Base-by-base conservation (phyloP, 2,113 vertebrate species). In the Cairina moschata region DNA sequence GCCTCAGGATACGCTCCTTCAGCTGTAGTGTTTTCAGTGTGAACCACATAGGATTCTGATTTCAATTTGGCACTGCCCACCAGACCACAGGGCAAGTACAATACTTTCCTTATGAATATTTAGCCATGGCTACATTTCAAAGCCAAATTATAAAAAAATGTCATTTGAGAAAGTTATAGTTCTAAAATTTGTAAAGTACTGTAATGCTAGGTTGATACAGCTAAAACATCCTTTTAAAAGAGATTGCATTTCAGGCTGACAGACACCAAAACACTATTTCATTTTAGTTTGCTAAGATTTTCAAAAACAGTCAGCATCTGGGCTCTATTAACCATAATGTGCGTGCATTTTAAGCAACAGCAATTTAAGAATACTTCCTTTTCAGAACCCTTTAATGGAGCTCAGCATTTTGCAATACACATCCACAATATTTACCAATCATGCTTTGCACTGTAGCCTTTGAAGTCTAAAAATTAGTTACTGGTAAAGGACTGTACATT, bases 221-320 rank as follows among this genome's bases (percentile, higher is more conserved):
- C 0, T 0, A 91, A 91, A 95, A 86, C 62, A 88, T 83, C 92
- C 83, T 91, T 97, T 97, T 96, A 95, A 97, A 98, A 95, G 65
- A 84, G 95, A 96, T 97, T 93, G 56, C 91, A 97, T 97, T 98
- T 97, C 97, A 95, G 93, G 87, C 94, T 96, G 96, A 95, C 94
- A 95, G 94, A 88, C 92, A 86, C 26, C 58, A 93, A 98, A 97
- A 97, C 91, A 93, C 82, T 96, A 93, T 97, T 97, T 98, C 97
- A 74, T 89, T 97, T 97, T 97, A 97, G 94, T 96, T 97, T 97
- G 94, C 95, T 88, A 63, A 93, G 86, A 95, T 96, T 95, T 97
- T 95, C 94, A 95, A 91, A 95, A 82, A 92, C 83, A 83, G 94
- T 74, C 78, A 93, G 96, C 98, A 98, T 97, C 97, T 98, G 97